These are phyloP conservation scores for Jordanella pulchra DNA, from an alignment of 2,797 vertebrate genomes.

Conservation along the genomic window DNA sequence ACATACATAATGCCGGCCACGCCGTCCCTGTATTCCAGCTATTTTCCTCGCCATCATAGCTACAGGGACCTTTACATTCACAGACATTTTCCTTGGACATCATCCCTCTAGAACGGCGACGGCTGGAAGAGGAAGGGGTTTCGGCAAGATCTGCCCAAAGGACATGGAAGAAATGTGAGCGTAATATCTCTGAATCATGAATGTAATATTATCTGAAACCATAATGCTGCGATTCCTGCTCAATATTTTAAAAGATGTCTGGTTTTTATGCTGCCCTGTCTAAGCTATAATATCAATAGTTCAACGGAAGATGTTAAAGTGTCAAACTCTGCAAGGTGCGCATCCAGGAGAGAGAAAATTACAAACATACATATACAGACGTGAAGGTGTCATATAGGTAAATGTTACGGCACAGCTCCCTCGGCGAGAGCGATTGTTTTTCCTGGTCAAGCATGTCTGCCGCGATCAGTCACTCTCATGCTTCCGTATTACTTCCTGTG, in stretches of 20 bases:
- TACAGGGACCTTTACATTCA: conserved; percentile 49
- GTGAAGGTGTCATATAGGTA: conserved; percentile 45
- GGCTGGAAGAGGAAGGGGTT: conserved; percentile 37
- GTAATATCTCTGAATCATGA: conserved; percentile 71
- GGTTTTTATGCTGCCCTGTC: conserved; percentile 53
- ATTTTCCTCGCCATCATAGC: conserved; percentile 54
- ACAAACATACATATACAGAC: conserved; percentile 50
- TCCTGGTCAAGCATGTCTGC: conserved; percentile 50
- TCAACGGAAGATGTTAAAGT: conserved; percentile 51
- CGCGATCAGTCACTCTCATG: conserved; percentile 63
- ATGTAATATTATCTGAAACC: conserved; percentile 62
- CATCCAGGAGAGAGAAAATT: conserved; percentile 33
- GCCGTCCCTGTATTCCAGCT: conserved; percentile 36
- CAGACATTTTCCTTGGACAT: conserved; percentile 65
- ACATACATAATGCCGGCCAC: conserved; percentile 22
- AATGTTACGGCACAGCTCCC: conserved; percentile 36
- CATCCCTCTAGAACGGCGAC: conserved; percentile 47
- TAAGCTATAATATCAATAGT: conserved; percentile 46
- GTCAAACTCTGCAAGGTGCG: conserved; percentile 49
- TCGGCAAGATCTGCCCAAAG: conserved; percentile 62
- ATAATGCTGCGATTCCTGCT: conserved; percentile 51
- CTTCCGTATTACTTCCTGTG: conserved; percentile 66
- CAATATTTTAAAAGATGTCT: conserved; percentile 70
- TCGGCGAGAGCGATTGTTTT: conserved; percentile 46
- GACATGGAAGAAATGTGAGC: conserved; percentile 72